Percentiles rank a stretch among this genome's conserved stretches.
phyloP scores from a whole-genome alignment of 2,888 invertebrate species.

The Hyalella azteca region DNA sequence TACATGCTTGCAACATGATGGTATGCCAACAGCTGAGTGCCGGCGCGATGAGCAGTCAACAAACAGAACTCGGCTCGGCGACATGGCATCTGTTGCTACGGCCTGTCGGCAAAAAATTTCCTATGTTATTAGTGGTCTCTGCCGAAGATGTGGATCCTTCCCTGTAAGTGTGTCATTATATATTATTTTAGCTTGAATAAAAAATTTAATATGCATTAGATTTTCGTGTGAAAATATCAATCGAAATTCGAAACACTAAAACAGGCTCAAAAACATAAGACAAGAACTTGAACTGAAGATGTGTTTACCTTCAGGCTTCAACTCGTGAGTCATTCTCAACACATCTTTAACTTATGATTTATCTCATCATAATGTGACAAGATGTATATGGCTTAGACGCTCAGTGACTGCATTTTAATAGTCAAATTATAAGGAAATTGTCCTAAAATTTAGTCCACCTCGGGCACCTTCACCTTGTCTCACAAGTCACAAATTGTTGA shows the following conservation, averaged over 20 bases:
- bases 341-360: neutral
- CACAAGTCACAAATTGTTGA: too few species aligned
- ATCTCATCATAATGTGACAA: too few species aligned
- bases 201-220: neutral
- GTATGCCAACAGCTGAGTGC: neutral
- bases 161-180: neutral
- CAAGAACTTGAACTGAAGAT: neutral
- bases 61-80: too few species aligned
- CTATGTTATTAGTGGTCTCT: neutral
- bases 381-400: too few species aligned
- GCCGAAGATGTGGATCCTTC: slow-evolving; percentile 7
- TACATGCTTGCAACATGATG: neutral
- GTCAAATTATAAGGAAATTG: too few species aligned
- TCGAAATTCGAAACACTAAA: neutral
- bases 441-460: too few species aligned
- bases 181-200: neutral
- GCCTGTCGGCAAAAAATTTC: slow-evolving; percentile 21
- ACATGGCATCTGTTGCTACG: neutral
- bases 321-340: neutral
- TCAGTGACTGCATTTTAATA: too few species aligned
- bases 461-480: too few species aligned
- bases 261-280: neutral
- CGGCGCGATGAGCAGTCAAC: neutral
- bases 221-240: neutral
- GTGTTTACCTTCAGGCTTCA: too few species aligned